phyloP scores from a whole-genome alignment of 2,113 vertebrate genomes.

The Steatornis caripensis region DNA sequence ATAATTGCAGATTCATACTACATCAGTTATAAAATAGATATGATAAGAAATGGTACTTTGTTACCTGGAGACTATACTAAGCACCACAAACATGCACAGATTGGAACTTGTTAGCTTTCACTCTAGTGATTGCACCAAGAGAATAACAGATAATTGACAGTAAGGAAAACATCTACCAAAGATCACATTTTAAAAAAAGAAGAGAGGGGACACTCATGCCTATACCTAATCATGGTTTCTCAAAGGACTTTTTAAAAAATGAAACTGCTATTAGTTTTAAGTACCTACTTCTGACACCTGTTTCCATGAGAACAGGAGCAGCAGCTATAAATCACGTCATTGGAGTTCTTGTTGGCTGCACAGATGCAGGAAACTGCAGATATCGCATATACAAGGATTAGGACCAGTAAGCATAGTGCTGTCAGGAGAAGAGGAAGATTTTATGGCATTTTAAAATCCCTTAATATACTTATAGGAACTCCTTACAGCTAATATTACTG shows the following conservation, averaged over 20 bases:
- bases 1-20: neutral
- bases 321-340: neutral
- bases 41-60: neutral
- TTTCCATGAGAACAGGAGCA: conserved; percentile 67
- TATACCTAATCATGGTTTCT: neutral
- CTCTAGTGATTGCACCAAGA: neutral
- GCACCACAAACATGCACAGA: neutral
- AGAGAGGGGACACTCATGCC: neutral
- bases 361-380: neutral
- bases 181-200: neutral
- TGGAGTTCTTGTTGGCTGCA: neutral
- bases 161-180: neutral
- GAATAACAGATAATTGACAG: neutral
- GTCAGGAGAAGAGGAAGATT: neutral
- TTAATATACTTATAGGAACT: neutral
- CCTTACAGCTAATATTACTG: neutral
- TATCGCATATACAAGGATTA: neutral
- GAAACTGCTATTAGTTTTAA: conserved; percentile 9
- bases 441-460: neutral
- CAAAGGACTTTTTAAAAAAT: neutral
- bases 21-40: neutral
- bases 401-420: neutral
- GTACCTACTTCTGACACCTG: conserved; percentile 34
- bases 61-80: neutral
- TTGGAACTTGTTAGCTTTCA: neutral